Evolutionary conservation across 2,113 vertebrate genomes (phyloP), one percentile per base, ranked within the genome.

Genomic region (Cyprinus carpio): DNA sequence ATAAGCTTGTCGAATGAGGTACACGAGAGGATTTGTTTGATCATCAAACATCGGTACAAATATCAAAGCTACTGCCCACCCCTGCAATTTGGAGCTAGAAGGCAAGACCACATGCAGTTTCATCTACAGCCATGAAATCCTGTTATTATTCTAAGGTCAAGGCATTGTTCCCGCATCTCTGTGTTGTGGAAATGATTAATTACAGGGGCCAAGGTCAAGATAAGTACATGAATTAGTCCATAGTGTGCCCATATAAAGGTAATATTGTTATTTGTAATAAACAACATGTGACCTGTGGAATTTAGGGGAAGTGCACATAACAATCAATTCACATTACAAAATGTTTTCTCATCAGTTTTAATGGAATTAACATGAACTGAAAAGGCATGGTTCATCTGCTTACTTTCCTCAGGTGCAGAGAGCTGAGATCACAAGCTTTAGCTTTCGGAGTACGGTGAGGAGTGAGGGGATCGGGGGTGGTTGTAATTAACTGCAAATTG

Each of bases 401-500:
- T 34, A 16, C 10, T 69, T 69, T 69, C 16, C 65, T 69, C 65
- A 34, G 65, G 65, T 69, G 65, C 65, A 77, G 27, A 27, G n/a
- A 23, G n/a, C 15, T 46, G 13, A 81, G 9, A 34, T 69, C 64
- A 51, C n/a, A n/a, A n/a, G n/a, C n/a, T n/a, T n/a, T n/a, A n/a
- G n/a, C n/a, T n/a, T n/a, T n/a, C n/a, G n/a, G n/a, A n/a, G n/a
- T n/a, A n/a, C n/a, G n/a, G n/a, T n/a, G n/a, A n/a, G n/a, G n/a
- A n/a, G n/a, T n/a, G n/a, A n/a, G n/a, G n/a, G n/a, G n/a, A n/a
- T n/a, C n/a, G n/a, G n/a, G n/a, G n/a, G n/a, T n/a, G n/a, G n/a
- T n/a, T n/a, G n/a, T n/a, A 91, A 91, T 91, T 91, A 91, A 90
- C 86, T 90, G 87, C 75, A 84, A 85, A 37, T 82, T 58, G 84